Evolutionary conservation across 1,140 invertebrate genomes (phyloP), one percentile per base, ranked within the genome.

Genomic region (Globodera rostochiensis): DNA sequence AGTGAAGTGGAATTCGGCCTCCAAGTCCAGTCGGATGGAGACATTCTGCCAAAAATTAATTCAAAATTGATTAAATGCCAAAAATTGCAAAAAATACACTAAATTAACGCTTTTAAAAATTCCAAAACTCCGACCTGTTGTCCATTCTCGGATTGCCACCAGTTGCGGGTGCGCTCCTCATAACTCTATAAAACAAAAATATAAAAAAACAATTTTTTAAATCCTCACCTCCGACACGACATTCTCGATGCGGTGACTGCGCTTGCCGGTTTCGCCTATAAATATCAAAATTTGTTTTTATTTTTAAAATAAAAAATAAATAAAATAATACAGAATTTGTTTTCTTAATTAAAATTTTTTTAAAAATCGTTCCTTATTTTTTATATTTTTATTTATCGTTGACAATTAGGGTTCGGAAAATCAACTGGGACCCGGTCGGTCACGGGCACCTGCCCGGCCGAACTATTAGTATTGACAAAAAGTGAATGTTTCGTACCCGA

Each of bases 1-100:
- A n/a, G 96, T 98, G 86, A 98, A 95, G 91, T 97, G 95, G 91
- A 98, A 98, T 91, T 98, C 96, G 0, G 95, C 95, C 91, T 97
- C 96, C 90, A 98, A 91, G 90, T 97, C 94, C 76, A 98, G 91
- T 90, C 94, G 94, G 84, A 98, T 94, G 71, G 93, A 94, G n/a
- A 96, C 95, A 90, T 95, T 94, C 81, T 87, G 66, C 21, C 1
- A 25, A 21, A 84, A 84, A 80, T 45, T 9, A 60, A 78, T 50
- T 19, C 9, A 82, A 75, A 84, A 76, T 13, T 7, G 64, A 57
- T n/a, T n/a, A 19, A 80, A 9, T 79, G 50, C 49, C n/a, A 75
- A 82, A 21, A 81, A 50, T 47, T 21, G 50, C 1, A 11, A 53
- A 53, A 53, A 4, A 53, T 4, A 13, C 2, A 53, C 6, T 6